Percentiles rank a stretch among this genome's conserved stretches.
Conservation (phyloP, 64 coral and sea anemone species). For the Anthopleura sola region DNA sequence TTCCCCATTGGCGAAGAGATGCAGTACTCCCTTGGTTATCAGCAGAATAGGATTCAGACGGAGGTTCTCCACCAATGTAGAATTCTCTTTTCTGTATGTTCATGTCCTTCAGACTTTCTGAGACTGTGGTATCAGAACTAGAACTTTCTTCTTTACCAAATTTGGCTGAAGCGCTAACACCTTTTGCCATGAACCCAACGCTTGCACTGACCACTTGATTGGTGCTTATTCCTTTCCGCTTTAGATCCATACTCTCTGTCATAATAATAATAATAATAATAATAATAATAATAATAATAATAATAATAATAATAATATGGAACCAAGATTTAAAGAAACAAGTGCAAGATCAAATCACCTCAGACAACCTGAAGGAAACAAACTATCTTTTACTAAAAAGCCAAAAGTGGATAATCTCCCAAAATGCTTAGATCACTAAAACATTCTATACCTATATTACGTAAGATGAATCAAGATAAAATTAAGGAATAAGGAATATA, state of each 20-base stretch:
- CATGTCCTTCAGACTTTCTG: not conserved
- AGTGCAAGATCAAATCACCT: too few species aligned
- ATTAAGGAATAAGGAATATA: too few species aligned
- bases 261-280: too few species aligned
- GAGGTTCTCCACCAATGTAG: slow-evolving; percentile 8
- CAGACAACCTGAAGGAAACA: too few species aligned
- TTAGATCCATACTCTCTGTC: not conserved
- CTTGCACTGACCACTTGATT: not conserved
- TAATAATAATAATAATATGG: too few species aligned
- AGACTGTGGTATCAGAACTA: not conserved
- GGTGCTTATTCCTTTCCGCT: not conserved
- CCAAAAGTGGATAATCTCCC: too few species aligned
- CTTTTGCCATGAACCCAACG: not conserved
- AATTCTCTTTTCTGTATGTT: slow-evolving; percentile 4
- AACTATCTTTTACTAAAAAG: too few species aligned
- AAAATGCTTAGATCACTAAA: too few species aligned
- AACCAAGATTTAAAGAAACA: too few species aligned
- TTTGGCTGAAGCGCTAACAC: not conserved
- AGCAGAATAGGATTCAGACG: not conserved
- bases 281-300: too few species aligned
- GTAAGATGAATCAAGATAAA: too few species aligned
- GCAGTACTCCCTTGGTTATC: not conserved
- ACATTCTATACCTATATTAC: too few species aligned
- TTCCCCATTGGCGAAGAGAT: not conserved
- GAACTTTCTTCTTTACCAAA: not conserved